A percentile compares a stretch with the other conserved stretches of the same genome.
Conservation (phyloP, 1,140 invertebrate species). For the Drosophila mojavensis region DNA sequence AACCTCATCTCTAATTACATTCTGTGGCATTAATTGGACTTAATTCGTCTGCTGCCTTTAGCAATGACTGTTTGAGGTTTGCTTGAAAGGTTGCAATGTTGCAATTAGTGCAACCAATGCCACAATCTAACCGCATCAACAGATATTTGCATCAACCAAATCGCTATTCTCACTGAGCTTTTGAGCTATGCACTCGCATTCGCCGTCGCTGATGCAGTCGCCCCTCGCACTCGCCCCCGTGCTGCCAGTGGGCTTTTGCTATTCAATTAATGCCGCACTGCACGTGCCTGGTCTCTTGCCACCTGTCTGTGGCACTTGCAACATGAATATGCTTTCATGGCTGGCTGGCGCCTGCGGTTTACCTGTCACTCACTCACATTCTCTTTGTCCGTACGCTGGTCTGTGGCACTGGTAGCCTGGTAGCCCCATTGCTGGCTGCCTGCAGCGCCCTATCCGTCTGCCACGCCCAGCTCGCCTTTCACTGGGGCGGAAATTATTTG, state of each 20-base stretch:
- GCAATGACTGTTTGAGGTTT: too few species aligned
- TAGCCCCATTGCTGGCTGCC: too few species aligned
- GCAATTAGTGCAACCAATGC: conserved; percentile 49
- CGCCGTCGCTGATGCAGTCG: neutral
- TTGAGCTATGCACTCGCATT: neutral
- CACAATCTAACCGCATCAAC: conserved; percentile 39
- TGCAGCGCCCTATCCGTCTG: neutral
- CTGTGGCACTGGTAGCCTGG: neutral
- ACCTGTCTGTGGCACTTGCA: conserved; percentile 37
- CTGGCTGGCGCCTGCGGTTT: conserved; percentile 22
- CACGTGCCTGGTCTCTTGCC: conserved; percentile 19
- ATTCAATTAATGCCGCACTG: conserved; percentile 60
- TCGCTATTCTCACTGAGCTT: conserved; percentile 7
- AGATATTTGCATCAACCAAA: conserved; percentile 24
- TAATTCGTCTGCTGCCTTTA: neutral
- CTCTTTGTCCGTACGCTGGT: neutral
- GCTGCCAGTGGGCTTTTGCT: conserved; percentile 22
- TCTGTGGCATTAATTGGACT: conserved; percentile 49
- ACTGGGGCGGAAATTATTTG: conserved; percentile 12
- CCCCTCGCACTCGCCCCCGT: neutral
- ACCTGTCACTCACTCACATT: conserved; percentile 16
- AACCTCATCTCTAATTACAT: conserved; percentile 45
- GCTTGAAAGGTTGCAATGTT: conserved; percentile 29
- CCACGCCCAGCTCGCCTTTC: neutral
- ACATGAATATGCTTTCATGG: conserved; percentile 70